Conservation (phyloP, 2,888 invertebrate genomes). For the Lasioglossum zephyrum region DNA sequence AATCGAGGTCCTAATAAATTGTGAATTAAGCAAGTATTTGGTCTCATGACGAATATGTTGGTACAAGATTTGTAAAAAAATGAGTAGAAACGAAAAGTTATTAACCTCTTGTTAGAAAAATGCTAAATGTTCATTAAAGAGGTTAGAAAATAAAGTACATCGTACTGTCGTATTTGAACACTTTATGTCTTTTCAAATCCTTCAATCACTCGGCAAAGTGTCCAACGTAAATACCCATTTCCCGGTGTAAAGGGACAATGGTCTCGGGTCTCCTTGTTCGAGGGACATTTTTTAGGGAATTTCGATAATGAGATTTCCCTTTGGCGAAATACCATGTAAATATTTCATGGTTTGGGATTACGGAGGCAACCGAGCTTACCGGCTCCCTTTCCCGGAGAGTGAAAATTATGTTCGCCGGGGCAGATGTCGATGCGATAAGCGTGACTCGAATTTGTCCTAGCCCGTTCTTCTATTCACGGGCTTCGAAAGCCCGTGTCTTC, state of each 20-base stretch:
- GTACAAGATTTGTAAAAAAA: background rate
- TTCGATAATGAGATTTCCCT: conserved; percentile 25
- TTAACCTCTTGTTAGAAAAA: background rate
- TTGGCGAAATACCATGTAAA: conserved; percentile 16
- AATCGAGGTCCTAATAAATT: background rate
- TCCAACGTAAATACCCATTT: background rate
- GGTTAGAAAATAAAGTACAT: background rate
- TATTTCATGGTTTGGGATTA: conserved; percentile 2
- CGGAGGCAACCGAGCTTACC: conserved; percentile 1
- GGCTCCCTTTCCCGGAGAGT: conserved; percentile 4
- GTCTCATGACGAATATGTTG: background rate
- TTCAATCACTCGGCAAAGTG: background rate
- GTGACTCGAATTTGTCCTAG: conserved; percentile 27
- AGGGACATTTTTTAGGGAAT: background rate
- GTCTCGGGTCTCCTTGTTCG: background rate
- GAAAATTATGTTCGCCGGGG: conserved; percentile 17
- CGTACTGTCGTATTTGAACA: background rate
- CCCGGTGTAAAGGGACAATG: conserved; percentile 11
- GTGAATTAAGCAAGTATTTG: no score
- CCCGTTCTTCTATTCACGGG: no score
- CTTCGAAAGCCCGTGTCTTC: background rate
- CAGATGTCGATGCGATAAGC: background rate
- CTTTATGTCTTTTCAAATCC: background rate
- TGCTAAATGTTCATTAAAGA: background rate
- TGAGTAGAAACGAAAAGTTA: background rate